A percentile compares a stretch with the other conserved stretches of the same genome.
These are phyloP conservation scores for Lycocorax pyrrhopterus DNA, from an alignment of 2,113 vertebrate genomes.

Conservation along the genomic window DNA sequence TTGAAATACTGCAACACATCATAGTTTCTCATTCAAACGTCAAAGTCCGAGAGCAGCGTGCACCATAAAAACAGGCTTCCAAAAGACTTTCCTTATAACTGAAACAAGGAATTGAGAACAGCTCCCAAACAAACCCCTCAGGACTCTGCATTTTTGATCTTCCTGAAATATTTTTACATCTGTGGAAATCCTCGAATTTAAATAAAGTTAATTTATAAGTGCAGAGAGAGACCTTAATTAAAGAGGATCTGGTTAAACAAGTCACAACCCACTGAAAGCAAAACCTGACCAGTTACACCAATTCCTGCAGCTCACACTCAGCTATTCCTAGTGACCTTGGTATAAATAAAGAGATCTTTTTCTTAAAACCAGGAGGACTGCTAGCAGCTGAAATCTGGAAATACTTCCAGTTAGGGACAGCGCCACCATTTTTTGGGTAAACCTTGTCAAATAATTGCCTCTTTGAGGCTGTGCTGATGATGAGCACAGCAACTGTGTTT, in stretches of 20 bases:
- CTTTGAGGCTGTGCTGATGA: background rate
- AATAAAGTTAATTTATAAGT: background rate
- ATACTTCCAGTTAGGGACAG: background rate
- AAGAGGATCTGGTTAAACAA: background rate
- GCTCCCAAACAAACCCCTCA: background rate
- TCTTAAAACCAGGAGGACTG: background rate
- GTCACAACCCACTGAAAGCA: rapidly evolving
- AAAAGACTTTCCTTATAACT: background rate
- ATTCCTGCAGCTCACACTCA: background rate
- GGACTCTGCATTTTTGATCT: background rate
- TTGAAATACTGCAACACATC: background rate
- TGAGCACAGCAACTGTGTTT: background rate
- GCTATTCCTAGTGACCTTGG: background rate
- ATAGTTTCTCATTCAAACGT: background rate
- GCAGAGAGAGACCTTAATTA: background rate
- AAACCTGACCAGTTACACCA: background rate
- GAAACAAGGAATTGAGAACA: background rate
- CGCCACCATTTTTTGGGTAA: rapidly evolving
- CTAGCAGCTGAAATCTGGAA: background rate
- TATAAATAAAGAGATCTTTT: background rate
- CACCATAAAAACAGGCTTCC: background rate
- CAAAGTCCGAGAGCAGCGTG: background rate
- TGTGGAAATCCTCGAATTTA: background rate
- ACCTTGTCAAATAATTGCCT: background rate
- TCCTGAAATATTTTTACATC: background rate